Percentiles rank a stretch among this genome's conserved stretches.
Conservation (phyloP, 2,113 vertebrate species). For the Gymnocephalus cernua region DNA sequence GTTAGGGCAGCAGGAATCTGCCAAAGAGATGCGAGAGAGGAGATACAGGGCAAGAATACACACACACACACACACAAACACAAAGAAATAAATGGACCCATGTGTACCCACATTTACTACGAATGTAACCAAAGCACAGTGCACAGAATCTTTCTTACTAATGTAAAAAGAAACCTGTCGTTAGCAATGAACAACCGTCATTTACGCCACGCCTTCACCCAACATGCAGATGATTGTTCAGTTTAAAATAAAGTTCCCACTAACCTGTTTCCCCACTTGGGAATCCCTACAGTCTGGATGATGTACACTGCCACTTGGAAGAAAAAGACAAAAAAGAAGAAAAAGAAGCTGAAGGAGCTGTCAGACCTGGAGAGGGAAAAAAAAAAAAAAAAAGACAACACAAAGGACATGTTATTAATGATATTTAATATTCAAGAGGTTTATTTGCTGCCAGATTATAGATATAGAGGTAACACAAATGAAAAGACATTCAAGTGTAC, state of each 20-base stretch:
- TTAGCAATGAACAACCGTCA: conserved; percentile 8
- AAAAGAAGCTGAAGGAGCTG: conserved; percentile 99
- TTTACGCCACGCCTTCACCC: not conserved
- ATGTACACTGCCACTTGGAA: conserved; percentile 95
- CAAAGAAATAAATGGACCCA: conserved; percentile 19
- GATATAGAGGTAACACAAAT: not conserved
- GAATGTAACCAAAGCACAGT: conserved; percentile 8
- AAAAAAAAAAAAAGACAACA: conserved; percentile 19
- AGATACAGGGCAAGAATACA: conserved; percentile 49
- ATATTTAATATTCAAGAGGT: not conserved
- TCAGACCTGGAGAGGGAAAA: conserved; percentile 89
- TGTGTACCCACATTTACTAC: conserved; percentile 12
- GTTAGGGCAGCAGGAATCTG: conserved; percentile 72
- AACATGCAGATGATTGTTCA: not conserved
- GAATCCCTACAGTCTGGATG: conserved; percentile 94
- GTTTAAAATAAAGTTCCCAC: conserved; percentile 40
- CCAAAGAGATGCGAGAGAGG: conserved; percentile 73
- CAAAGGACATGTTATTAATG: not conserved
- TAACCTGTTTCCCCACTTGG: conserved; percentile 95
- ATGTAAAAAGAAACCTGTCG: not conserved
- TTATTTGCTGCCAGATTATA: not conserved
- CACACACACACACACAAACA: conserved; percentile 28
- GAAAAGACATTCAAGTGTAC: not conserved
- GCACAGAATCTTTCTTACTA: not conserved
- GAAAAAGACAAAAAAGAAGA: conserved; percentile 98